A percentile compares a stretch with the other conserved stretches of the same genome.
These are phyloP conservation scores for Micrastur ruficollis DNA, from an alignment of 2,797 vertebrate species.

Conservation along the genomic window DNA sequence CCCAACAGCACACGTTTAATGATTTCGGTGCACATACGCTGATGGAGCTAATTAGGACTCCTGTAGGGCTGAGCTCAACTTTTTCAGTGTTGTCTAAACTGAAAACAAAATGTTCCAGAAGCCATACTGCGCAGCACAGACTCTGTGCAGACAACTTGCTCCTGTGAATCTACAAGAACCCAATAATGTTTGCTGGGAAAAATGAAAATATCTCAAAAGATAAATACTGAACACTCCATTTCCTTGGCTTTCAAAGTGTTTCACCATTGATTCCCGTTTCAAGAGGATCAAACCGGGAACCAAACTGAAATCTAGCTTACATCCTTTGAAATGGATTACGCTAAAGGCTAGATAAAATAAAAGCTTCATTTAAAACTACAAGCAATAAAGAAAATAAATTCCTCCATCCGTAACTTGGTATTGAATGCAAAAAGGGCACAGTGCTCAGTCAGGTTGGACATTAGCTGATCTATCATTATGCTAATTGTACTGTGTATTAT, in stretches of 20 bases:
- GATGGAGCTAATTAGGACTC: slow-evolving; percentile 53
- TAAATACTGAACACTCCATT: neutral
- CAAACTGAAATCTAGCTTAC: neutral
- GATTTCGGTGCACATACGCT: neutral
- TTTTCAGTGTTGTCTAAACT: neutral
- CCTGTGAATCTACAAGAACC: neutral
- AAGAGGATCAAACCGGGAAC: neutral
- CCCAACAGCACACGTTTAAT: neutral
- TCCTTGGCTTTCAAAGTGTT: neutral
- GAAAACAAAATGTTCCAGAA: slow-evolving; percentile 52
- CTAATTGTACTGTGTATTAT: fast-evolving
- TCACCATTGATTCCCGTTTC: neutral
- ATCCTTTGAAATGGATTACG: neutral
- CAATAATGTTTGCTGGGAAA: neutral
- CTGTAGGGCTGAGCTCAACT: slow-evolving; percentile 12
- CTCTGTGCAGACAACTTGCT: neutral
- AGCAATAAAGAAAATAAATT: neutral
- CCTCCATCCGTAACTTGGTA: neutral
- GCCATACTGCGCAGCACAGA: neutral
- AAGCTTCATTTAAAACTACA: neutral
- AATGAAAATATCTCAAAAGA: neutral
- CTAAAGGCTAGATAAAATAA: neutral
- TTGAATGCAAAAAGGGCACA: too few relatives aligned
- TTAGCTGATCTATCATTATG: neutral
- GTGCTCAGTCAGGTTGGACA: fast-evolving